Percentiles rank a stretch among this genome's conserved stretches.
Conservation (phyloP, 2,888 invertebrate species). For the Nephrocerus scutellatus region DNA sequence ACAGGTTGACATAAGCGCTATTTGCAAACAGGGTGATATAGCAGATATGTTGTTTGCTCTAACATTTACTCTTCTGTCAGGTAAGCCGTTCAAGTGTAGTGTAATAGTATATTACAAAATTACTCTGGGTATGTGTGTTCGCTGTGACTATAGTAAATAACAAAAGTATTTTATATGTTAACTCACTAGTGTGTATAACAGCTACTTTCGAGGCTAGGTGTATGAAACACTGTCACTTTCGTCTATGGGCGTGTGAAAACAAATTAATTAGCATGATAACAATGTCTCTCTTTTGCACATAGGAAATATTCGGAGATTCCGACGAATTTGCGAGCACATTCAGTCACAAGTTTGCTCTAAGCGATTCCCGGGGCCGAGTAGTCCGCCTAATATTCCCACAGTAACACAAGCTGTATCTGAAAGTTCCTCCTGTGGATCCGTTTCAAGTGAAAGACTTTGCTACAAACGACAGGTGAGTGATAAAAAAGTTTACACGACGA, state of each 20-base stretch:
- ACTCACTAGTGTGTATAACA: too few species aligned
- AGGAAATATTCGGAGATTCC: constrained; percentile 92
- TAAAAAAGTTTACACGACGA: neutral
- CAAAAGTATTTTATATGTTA: too few species aligned
- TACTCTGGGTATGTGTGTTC: too few species aligned
- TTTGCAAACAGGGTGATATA: constrained; percentile 63
- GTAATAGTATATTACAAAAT: too few species aligned
- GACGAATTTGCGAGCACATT: constrained; percentile 93
- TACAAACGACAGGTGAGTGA: constrained; percentile 44
- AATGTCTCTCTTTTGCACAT: too few species aligned
- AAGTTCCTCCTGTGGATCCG: constrained; percentile 48
- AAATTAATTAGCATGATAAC: too few species aligned
- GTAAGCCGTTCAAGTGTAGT: too few species aligned
- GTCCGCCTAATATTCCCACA: constrained; percentile 44
- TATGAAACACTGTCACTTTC: too few species aligned
- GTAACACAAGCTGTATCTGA: constrained; percentile 49
- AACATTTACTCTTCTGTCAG: constrained; percentile 88
- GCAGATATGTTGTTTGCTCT: constrained; percentile 80
- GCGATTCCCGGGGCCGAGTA: constrained; percentile 49
- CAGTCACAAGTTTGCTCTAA: constrained; percentile 70
- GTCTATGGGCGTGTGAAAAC: too few species aligned
- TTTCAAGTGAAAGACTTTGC: constrained; percentile 47
- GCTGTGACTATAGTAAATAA: too few species aligned
- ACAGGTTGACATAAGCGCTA: constrained; percentile 81
- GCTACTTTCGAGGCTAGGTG: too few species aligned